These are phyloP conservation scores for Drosophila pallidifrons DNA, from an alignment of 1,140 invertebrate genomes.

Conservation along the genomic window DNA sequence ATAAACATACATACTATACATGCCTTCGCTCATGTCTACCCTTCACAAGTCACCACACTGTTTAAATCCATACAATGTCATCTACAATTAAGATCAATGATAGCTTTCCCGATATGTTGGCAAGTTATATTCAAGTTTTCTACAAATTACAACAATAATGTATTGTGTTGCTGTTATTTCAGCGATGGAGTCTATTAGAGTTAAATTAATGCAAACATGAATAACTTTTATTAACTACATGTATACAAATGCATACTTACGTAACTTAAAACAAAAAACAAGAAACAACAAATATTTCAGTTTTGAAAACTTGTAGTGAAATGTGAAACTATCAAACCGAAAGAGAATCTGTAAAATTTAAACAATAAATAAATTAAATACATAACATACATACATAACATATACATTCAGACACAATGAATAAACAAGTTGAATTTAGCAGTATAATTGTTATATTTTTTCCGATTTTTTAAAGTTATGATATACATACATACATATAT, in stretches of 20 bases:
- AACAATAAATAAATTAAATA: slow-evolving; percentile 2
- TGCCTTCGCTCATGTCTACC: neutral
- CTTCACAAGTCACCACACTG: slow-evolving; percentile 29
- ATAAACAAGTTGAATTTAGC: slow-evolving; percentile 58
- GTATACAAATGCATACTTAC: slow-evolving; percentile 44
- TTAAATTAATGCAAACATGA: slow-evolving; percentile 66
- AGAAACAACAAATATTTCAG: slow-evolving; percentile 35
- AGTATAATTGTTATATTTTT: slow-evolving; percentile 50
- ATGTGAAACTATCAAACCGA: slow-evolving; percentile 23
- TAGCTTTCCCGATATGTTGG: slow-evolving; percentile 11
- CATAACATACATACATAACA: slow-evolving; percentile 5
- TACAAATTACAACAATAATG: slow-evolving; percentile 23
- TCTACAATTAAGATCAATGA: neutral
- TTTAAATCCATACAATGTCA: slow-evolving; percentile 32
- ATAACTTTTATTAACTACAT: slow-evolving; percentile 66
- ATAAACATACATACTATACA: slow-evolving; percentile 12
- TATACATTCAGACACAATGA: slow-evolving; percentile 41
- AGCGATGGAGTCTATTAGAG: slow-evolving; percentile 81
- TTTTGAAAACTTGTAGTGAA: slow-evolving; percentile 24
- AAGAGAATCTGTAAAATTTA: slow-evolving; percentile 25
- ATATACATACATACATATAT: slow-evolving; percentile 46
- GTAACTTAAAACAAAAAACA: slow-evolving; percentile 22
- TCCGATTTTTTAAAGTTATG: slow-evolving; percentile 21
- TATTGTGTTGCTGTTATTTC: slow-evolving; percentile 66
- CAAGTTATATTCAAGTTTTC: slow-evolving; percentile 34